Percentiles rank a stretch among this genome's conserved stretches.
Evolutionary conservation across 2,113 vertebrate genomes (phyloP).

Genomic region (Beaufortia kweichowensis): DNA sequence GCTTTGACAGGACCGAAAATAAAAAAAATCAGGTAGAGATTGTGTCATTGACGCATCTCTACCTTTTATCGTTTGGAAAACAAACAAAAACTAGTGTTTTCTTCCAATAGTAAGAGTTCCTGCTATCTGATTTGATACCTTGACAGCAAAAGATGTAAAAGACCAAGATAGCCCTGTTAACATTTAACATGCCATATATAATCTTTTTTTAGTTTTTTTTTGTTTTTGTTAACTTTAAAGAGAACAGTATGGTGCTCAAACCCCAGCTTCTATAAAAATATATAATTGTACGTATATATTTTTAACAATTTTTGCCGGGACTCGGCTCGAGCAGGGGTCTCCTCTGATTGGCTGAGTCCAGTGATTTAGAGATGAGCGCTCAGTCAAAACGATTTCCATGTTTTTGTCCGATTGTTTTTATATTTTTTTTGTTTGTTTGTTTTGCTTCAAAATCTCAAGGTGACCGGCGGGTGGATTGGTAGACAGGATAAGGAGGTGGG

Average conservation of each 20-base stretch:
- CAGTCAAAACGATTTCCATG: slow-evolving; percentile 71
- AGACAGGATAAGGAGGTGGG: slow-evolving; percentile 74
- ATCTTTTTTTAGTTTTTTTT: slow-evolving; percentile 48
- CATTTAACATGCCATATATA: slow-evolving; percentile 62
- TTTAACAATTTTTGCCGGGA: slow-evolving; percentile 63
- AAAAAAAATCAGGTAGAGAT: slow-evolving; percentile 61
- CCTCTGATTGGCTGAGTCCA: slow-evolving; percentile 63
- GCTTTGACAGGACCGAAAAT: slow-evolving; percentile 73
- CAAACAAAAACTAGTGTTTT: slow-evolving; percentile 53
- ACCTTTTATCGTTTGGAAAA: slow-evolving; percentile 63
- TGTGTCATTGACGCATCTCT: slow-evolving; percentile 64
- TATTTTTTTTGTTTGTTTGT: slow-evolving; percentile 49
- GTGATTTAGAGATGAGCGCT: slow-evolving; percentile 68
- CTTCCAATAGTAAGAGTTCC: slow-evolving; percentile 62
- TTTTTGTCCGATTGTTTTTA: slow-evolving; percentile 53
- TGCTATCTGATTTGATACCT: slow-evolving; percentile 58
- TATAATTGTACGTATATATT: slow-evolving; percentile 73
- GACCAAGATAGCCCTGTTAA: slow-evolving; percentile 61
- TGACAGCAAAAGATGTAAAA: slow-evolving; percentile 61
- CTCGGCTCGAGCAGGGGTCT: slow-evolving; percentile 55
- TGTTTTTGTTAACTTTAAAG: slow-evolving; percentile 59
- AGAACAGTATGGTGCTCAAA: slow-evolving; percentile 66
- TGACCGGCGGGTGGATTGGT: slow-evolving; percentile 70
- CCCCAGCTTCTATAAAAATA: slow-evolving; percentile 73
- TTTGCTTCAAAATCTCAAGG: slow-evolving; percentile 65